A percentile compares a stretch with the other conserved stretches of the same genome.
Conservation (phyloP, 2,797 vertebrate genomes). For the Sitta carolinensis region DNA sequence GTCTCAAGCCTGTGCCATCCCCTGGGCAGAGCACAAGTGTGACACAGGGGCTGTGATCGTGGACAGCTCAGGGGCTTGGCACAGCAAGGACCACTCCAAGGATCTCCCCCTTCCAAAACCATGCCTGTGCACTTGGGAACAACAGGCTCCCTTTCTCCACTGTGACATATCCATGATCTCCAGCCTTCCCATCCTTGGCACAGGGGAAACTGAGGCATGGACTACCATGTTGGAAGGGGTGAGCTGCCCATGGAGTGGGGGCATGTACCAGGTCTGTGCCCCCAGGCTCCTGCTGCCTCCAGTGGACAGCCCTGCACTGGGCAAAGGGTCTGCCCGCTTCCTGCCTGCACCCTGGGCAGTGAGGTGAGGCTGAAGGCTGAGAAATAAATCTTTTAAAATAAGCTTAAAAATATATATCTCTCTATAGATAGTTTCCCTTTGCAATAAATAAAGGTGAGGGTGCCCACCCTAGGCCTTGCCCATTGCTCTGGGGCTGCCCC, state of each 20-base stretch:
- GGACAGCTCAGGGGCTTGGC: background rate
- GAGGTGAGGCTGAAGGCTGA: background rate
- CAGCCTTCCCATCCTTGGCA: background rate
- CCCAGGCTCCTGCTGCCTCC: background rate
- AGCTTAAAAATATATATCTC: constrained; percentile 72
- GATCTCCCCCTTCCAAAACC: background rate
- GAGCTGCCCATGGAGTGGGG: background rate
- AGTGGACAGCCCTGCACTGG: background rate
- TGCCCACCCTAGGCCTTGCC: constrained; percentile 1
- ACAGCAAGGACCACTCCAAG: background rate
- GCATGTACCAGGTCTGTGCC: background rate
- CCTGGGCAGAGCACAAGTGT: background rate
- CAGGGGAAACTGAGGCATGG: background rate
- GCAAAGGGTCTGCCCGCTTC: constrained; percentile 19
- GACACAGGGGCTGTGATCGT: accelerated
- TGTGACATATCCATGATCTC: background rate
- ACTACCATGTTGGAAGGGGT: background rate
- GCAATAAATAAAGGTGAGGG: constrained; percentile 63
- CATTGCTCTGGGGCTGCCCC: background rate
- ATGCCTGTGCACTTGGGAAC: background rate
- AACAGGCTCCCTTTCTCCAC: background rate
- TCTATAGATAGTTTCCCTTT: constrained; percentile 71
- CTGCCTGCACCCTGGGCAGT: constrained; percentile 25
- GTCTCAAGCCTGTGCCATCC: background rate
- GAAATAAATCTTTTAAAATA: constrained; percentile 71